phyloP scores from a whole-genome alignment of 2,797 vertebrate genomes.

The Hemibagrus guttatus region DNA sequence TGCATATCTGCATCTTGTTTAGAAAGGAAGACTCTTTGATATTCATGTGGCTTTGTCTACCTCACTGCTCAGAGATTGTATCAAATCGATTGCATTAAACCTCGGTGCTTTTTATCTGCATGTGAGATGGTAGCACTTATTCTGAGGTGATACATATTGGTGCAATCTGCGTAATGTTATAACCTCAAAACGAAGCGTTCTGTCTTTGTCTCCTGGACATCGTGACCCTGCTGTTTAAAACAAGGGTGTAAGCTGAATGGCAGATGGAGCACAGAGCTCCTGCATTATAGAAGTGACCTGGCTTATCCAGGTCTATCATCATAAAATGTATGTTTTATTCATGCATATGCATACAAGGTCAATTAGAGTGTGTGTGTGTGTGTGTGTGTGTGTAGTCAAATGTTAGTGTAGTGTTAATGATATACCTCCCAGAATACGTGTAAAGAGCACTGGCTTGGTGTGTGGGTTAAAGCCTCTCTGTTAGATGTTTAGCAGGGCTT shows the following conservation, averaged over 20 bases:
- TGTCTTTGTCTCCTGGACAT: not conserved
- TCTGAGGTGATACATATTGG: not conserved
- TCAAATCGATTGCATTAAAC: not conserved
- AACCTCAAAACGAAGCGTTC: not conserved
- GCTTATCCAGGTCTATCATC: slow-evolving; percentile 21
- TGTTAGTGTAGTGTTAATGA: slow-evolving; percentile 17
- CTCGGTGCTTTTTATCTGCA: not conserved
- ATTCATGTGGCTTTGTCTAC: not conserved
- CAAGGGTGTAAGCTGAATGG: not conserved
- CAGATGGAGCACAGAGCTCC: slow-evolving; percentile 11
- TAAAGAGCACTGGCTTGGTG: not conserved
- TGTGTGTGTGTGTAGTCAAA: not conserved
- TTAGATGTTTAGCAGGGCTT: slow-evolving; percentile 30
- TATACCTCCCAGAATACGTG: slow-evolving; percentile 15
- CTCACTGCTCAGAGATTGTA: not conserved
- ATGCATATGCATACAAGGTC: slow-evolving; percentile 21
- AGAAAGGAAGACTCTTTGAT: not conserved
- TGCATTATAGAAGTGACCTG: slow-evolving; percentile 39
- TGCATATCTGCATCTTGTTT: not conserved
- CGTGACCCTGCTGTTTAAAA: slow-evolving; percentile 8
- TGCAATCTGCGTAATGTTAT: not conserved
- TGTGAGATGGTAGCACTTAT: not conserved
- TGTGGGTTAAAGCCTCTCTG: slow-evolving; percentile 13
- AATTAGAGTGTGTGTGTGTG: slow-evolving; percentile 13
- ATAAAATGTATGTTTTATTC: slow-evolving; percentile 41